Base-by-base conservation (phyloP, 2,797 vertebrate species). In the Gymnopithys bicolor region DNA sequence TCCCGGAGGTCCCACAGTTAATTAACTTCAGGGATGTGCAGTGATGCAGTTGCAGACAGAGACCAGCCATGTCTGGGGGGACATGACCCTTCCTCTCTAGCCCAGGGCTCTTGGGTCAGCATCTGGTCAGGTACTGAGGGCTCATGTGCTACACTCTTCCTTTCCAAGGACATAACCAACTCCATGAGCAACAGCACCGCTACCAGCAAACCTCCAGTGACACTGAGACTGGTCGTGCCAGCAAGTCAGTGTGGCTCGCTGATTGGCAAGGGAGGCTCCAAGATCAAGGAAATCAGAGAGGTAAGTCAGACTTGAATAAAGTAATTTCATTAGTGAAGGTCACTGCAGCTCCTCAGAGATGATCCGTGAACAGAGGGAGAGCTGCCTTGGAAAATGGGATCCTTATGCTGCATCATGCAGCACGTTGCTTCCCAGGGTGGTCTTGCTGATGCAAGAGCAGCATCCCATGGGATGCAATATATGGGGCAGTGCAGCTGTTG, bases 151-250 rank as follows among this genome's bases (percentile, higher is more conserved):
- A 2, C 69, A 4, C 80, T 79, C 48, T 94, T 79, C 55, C 91
- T 95, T 96, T 85, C 97, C 59, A 90, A 99, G 99, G 99, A 99
- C 94, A 99, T 99, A 67, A 99, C 99, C 96, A 99, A 99, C 95
- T 99, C 99, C 49, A 99, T 99, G 99, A 99, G 99, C 98, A 99
- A 99, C 98, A 99, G 99, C 94, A 98, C 98, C 37, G 99, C 99
- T 55, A 99, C 99, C 96, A 99, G 99, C 97, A 99, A 99, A 92
- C 99, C 99, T 23, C 99, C 99, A 0, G 99, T 99, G 39, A 99
- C 99, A 1, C 97, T 99, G 97, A 97, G 99, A 82, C 96, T 99
- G 35, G 99, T 99, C 1, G 99, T 99, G 68, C 99, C 99, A 0
- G 99, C 99, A 45, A 99, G 99, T 89, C 99, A 99, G 97, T 99